Percentiles rank a stretch among this genome's conserved stretches.
These are phyloP conservation scores for Semnornis frantzii DNA, from an alignment of 2,113 vertebrate genomes.

Conservation along the genomic window DNA sequence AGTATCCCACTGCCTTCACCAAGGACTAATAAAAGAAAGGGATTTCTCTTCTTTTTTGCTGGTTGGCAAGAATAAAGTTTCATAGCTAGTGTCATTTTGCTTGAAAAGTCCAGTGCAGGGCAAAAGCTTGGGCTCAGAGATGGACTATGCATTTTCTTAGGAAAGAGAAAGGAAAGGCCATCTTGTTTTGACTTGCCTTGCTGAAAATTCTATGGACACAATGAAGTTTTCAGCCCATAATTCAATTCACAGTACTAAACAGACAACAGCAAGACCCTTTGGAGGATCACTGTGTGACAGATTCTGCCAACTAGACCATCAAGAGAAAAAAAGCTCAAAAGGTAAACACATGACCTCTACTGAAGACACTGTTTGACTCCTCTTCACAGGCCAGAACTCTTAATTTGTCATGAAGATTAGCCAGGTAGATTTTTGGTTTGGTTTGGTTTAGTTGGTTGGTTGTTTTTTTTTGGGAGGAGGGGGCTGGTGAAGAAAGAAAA, in stretches of 20 bases:
- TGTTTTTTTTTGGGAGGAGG: too few relatives aligned
- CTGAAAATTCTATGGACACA: neutral
- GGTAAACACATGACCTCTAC: neutral
- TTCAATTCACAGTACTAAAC: neutral
- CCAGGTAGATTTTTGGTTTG: too few relatives aligned
- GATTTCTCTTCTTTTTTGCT: neutral
- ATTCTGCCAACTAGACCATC: neutral
- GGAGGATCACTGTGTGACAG: neutral
- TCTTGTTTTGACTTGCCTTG: neutral
- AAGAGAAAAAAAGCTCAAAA: neutral
- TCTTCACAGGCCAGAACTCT: neutral
- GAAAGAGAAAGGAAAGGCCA: neutral
- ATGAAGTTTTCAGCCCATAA: neutral
- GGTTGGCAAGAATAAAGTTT: neutral
- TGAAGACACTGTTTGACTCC: neutral
- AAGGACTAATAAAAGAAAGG: neutral
- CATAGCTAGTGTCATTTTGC: neutral
- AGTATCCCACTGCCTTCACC: neutral
- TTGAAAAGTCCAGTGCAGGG: neutral
- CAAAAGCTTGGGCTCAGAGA: neutral
- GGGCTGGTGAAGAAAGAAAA: too few relatives aligned
- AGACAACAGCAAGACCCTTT: neutral
- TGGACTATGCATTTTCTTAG: neutral
- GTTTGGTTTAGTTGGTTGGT: too few relatives aligned
- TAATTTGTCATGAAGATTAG: neutral